Evolutionary conservation across 2,113 vertebrate genomes (phyloP).

Genomic region (Chloropsis cyanopogon): DNA sequence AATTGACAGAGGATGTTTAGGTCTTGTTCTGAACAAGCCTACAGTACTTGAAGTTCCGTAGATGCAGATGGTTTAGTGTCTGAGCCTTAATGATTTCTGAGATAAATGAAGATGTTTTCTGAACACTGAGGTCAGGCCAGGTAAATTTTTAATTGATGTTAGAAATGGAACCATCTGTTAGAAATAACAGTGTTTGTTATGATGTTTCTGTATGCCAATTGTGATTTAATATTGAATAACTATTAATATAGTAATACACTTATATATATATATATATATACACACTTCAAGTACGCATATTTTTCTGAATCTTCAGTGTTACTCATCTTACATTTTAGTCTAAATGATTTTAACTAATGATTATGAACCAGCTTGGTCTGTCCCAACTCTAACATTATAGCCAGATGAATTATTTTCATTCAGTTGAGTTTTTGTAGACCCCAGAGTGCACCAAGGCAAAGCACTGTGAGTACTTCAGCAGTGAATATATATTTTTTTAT

Average conservation of each 20-base stretch:
- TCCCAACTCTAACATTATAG: background rate
- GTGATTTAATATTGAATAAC: background rate
- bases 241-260: background rate
- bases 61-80: background rate
- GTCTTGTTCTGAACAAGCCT: background rate
- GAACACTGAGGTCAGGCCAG: background rate
- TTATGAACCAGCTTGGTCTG: background rate
- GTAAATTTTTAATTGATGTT: background rate
- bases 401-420: background rate
- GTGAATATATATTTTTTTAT: background rate
- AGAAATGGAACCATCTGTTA: background rate
- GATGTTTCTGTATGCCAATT: background rate
- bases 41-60: background rate
- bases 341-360: background rate
- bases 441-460: background rate
- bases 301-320: background rate
- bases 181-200: background rate
- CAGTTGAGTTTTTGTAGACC: background rate
- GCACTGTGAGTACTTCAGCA: background rate
- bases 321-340: background rate
- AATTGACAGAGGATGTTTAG: background rate
- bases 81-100: background rate
- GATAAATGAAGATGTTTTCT: background rate
- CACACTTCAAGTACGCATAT: background rate
- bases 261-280: background rate